A percentile compares a stretch with the other conserved stretches of the same genome.
Evolutionary conservation across 2,888 invertebrate species (phyloP).

Genomic region (Mythimna lalbum): DNA sequence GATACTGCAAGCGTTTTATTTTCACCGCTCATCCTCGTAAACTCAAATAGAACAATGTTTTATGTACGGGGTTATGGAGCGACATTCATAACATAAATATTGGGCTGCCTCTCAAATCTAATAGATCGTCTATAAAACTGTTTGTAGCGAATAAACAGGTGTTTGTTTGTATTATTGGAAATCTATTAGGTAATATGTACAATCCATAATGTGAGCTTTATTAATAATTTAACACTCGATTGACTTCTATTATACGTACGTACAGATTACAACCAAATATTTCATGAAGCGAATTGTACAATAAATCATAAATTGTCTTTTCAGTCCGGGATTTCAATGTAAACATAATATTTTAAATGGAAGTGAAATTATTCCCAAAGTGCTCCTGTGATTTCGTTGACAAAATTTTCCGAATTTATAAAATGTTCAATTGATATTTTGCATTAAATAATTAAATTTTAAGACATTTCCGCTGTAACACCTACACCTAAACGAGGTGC

Average conservation of each 20-base stretch:
- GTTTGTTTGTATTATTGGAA: conserved; percentile 13
- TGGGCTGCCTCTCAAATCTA: conserved; percentile 52
- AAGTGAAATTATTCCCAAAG: conserved; percentile 11
- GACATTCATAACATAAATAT: conserved; percentile 43
- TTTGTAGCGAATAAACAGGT: conserved; percentile 34
- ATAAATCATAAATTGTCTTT: conserved; percentile 16
- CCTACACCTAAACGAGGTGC: neutral
- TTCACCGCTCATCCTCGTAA: conserved; percentile 60
- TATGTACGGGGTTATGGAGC: conserved; percentile 32
- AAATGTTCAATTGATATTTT: neutral
- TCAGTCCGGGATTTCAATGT: conserved; percentile 8
- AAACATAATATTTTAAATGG: conserved; percentile 7
- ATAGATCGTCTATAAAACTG: conserved; percentile 53
- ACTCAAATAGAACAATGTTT: conserved; percentile 58
- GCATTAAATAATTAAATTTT: neutral
- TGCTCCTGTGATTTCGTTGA: neutral
- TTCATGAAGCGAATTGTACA: neutral
- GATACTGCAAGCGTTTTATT: conserved; percentile 48
- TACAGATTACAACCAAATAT: neutral
- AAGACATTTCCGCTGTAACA: neutral
- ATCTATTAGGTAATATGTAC: conserved; percentile 2
- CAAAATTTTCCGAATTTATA: neutral
- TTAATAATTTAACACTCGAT: neutral
- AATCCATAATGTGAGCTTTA: neutral
- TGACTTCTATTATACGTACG: neutral